Conservation (phyloP, 1,140 invertebrate species). For the Drosophila nasuta region DNA sequence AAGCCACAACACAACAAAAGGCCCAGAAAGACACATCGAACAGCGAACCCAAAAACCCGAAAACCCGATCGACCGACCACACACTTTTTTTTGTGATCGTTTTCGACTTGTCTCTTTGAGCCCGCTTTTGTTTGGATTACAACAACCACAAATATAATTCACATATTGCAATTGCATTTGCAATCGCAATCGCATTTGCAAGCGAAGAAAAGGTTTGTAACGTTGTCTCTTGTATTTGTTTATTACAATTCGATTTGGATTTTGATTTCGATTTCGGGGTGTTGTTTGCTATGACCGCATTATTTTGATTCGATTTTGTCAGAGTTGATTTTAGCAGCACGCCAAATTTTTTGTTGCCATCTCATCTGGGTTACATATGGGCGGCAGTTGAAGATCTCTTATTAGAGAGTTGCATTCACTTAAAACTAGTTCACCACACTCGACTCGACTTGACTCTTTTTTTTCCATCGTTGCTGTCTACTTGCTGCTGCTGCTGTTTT, state of each 20-base stretch:
- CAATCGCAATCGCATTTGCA: constrained; percentile 26
- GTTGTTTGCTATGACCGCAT: constrained; percentile 37
- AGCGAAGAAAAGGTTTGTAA: constrained; percentile 62
- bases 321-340: neutral
- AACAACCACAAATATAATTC: constrained; percentile 59
- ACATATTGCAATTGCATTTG: constrained; percentile 50
- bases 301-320: constrained; percentile 40
- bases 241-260: constrained; percentile 4
- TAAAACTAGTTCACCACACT: neutral
- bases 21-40: constrained; percentile 9
- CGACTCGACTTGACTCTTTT: neutral
- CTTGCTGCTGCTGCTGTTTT: neutral
- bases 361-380: constrained; percentile 1
- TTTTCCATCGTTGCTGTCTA: too few relatives aligned
- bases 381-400: neutral
- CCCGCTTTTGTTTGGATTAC: constrained; percentile 71
- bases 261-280: constrained; percentile 1
- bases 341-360: neutral
- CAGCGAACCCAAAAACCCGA: constrained; percentile 27
- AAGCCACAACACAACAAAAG: constrained; percentile 53
- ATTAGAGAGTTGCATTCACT: neutral
- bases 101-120: constrained; percentile 44
- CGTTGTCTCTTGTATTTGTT: neutral
- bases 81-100: constrained; percentile 28
- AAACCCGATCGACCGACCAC: constrained; percentile 35